phyloP scores from a whole-genome alignment of 2,888 invertebrate species.

The Anthophora plumipes region DNA sequence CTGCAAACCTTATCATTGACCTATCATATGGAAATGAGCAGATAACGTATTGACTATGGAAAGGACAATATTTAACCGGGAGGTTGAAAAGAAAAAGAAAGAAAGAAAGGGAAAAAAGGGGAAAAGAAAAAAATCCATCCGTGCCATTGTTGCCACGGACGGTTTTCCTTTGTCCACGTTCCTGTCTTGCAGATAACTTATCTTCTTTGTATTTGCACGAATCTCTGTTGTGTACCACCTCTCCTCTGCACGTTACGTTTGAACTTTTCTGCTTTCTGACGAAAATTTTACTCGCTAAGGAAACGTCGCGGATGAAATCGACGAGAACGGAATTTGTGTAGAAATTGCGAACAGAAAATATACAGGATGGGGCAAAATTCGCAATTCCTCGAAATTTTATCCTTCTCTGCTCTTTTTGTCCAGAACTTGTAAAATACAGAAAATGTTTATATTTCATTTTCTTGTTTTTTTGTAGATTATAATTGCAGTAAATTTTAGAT shows the following conservation, averaged over 20 bases:
- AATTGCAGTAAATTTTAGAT: too few species aligned
- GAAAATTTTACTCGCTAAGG: neutral
- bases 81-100: neutral
- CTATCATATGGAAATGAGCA: slow-evolving; percentile 61
- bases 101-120: too few species aligned
- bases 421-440: too few species aligned
- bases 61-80: slow-evolving; percentile 57
- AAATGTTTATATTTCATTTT: too few species aligned
- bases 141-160: slow-evolving; percentile 45
- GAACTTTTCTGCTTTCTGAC: neutral
- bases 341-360: neutral
- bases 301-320: neutral
- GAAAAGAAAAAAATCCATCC: slow-evolving; percentile 23
- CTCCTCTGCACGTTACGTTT: neutral
- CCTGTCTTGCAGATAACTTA: slow-evolving; percentile 38
- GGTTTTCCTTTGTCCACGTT: slow-evolving; percentile 54
- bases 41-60: slow-evolving; percentile 54
- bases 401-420: too few species aligned
- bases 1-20: slow-evolving; percentile 58
- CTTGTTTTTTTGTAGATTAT: too few species aligned
- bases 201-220: slow-evolving; percentile 35
- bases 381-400: too few species aligned
- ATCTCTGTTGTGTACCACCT: neutral
- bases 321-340: neutral
- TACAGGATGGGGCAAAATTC: too few species aligned